Evolutionary conservation across 2,113 vertebrate species (phyloP).

Genomic region (Cyphomyrus discorhynchus): DNA sequence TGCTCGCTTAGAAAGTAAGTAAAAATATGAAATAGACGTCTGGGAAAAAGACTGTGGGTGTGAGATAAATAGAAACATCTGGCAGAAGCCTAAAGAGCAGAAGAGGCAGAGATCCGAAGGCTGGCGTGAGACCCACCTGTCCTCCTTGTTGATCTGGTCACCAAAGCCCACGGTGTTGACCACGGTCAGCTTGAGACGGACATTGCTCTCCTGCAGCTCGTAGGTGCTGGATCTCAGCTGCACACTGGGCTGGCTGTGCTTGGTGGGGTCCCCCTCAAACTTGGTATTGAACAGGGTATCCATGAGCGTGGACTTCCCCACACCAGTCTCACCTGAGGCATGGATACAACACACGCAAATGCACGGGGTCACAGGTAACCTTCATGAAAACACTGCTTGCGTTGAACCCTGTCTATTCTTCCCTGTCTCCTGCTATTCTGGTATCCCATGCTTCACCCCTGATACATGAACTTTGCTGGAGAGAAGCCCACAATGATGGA

Average conservation of each 20-base stretch:
- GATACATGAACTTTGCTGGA: background rate
- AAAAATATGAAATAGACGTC: background rate
- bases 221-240: conserved; percentile 89
- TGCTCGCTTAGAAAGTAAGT: background rate
- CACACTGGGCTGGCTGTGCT: conserved; percentile 87
- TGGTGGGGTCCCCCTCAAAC: conserved; percentile 85
- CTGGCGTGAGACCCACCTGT: conserved; percentile 67
- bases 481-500: background rate
- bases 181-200: conserved; percentile 86
- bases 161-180: conserved; percentile 91
- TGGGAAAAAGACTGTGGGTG: background rate
- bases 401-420: background rate
- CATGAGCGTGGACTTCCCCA: conserved; percentile 96
- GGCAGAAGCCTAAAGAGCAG: background rate
- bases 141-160: conserved; percentile 96
- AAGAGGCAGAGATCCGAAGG: background rate
- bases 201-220: conserved; percentile 91
- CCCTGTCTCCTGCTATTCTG: conserved; percentile 51
- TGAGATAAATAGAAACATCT: background rate
- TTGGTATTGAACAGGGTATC: conserved; percentile 97
- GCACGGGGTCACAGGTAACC: background rate
- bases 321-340: conserved; percentile 83
- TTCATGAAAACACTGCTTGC: background rate
- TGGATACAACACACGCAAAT: conserved; percentile 17
- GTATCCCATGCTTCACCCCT: background rate